Evolutionary conservation across 1,140 invertebrate species (phyloP), one percentile per base, ranked within the genome.

Genomic region (Drosophila athabasca): DNA sequence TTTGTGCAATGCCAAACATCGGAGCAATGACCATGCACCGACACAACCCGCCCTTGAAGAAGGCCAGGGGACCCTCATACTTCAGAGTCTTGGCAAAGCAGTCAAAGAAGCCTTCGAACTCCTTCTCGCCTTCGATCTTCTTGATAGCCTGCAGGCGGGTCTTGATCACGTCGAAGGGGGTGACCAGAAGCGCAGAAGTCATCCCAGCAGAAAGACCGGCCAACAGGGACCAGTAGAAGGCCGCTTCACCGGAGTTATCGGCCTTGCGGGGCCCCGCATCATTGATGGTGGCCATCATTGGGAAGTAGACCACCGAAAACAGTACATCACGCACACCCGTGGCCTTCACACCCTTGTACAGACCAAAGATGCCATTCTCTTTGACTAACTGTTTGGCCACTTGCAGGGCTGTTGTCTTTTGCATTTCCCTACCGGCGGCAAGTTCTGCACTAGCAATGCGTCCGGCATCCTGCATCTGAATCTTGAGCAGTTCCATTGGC

Each of bases 401-500:
- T 70, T 95, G 93, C 57, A 96, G 95, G 1, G 98, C 98, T 2
- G 97, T 97, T n/a, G 95, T 80, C 90, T 96, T 96, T 57, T 94
- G 93, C 13, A 94, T 91, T 24, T 91, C 90, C 82, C 94, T 93
- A n/a, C 94, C 94, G 77, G 92, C 94, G 92, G 78, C 55, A 53
- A 79, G 82, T 0, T 87, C 95, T 80, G 95, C 94, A 7, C 95
- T 94, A 43, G 96, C 96, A 17, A 98, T 93, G 90, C 98, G 93
- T 15, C 98, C 98, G 50, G 97, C 97, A 93, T 99, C 98, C 93
- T 99, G 99, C 94, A 99, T 95, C 93, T 99, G 98, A 90, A 99
- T 99, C 93, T 99, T 99, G 0, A 99, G 93, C 48, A 99, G 93
- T 92, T 99, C 99, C 99, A 99, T 99, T 0, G 99, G 99, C 7